Conservation (phyloP, 1,140 invertebrate genomes). For the Coptotermes formosanus region DNA sequence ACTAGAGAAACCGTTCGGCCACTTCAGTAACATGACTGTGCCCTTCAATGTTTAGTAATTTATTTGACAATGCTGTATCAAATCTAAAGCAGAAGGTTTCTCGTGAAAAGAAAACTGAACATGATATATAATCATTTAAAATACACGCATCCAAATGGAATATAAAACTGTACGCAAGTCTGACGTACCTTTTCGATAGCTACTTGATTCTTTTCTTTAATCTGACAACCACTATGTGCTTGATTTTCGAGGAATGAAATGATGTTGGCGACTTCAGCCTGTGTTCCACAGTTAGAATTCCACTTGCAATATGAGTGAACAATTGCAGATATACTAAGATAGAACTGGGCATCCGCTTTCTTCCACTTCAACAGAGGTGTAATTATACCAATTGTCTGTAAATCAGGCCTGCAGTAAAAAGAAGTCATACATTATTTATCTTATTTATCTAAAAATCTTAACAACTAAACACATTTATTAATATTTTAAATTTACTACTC, state of each 20-base stretch:
- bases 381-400: constrained; percentile 34
- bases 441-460: no score
- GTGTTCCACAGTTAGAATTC: constrained; percentile 48
- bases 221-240: neutral
- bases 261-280: constrained; percentile 22
- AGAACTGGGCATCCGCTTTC: constrained; percentile 57
- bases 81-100: no score
- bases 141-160: no score
- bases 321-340: constrained; percentile 67
- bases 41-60: no score
- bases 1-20: no score
- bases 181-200: constrained; percentile 15
- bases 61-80: no score
- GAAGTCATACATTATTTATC: no score
- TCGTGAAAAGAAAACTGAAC: no score
- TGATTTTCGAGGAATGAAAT: neutral
- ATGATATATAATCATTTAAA: no score
- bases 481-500: no score
- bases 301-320: constrained; percentile 68
- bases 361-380: constrained; percentile 45
- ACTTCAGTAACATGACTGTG: no score
- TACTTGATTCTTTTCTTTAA: neutral
- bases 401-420: constrained; percentile 23
- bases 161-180: neutral
- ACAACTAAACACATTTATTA: no score